Conservation (phyloP, 2,888 invertebrate genomes). For the Drosophila pseudotakahashii region DNA sequence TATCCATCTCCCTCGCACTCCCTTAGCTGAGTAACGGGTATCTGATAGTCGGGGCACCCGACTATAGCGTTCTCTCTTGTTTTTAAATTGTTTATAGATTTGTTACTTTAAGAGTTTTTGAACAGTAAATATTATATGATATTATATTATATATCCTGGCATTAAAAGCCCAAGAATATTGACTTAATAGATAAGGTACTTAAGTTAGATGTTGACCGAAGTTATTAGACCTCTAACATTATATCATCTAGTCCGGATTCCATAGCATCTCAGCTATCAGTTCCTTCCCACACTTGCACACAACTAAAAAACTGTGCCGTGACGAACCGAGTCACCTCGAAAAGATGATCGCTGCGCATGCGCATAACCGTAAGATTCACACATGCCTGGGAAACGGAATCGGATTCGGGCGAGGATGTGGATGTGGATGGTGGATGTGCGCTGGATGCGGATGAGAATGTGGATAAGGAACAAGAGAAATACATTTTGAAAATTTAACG, state of each 20-base stretch:
- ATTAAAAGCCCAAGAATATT: too few relatives aligned
- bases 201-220: too few relatives aligned
- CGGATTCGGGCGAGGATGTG: slow-evolving; percentile 32
- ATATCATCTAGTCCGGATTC: slow-evolving; percentile 45
- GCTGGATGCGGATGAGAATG: slow-evolving; percentile 16
- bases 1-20: too few relatives aligned
- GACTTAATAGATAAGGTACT: too few relatives aligned
- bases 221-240: too few relatives aligned
- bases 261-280: background rate
- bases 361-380: slow-evolving; percentile 70
- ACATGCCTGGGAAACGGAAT: slow-evolving; percentile 53
- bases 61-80: too few relatives aligned
- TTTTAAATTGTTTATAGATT: too few relatives aligned
- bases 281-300: slow-evolving; percentile 5
- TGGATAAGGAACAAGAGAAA: slow-evolving; percentile 59
- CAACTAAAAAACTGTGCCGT: background rate
- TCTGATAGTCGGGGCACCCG: too few relatives aligned
- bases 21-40: too few relatives aligned
- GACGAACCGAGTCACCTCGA: slow-evolving; percentile 25
- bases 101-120: too few relatives aligned
- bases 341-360: slow-evolving; percentile 49
- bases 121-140: too few relatives aligned
- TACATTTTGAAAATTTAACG: slow-evolving; percentile 80
- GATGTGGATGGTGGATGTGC: slow-evolving; percentile 26
- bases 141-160: too few relatives aligned